Conservation (phyloP, 2,113 vertebrate species). For the Protomyctophum bolini region DNA sequence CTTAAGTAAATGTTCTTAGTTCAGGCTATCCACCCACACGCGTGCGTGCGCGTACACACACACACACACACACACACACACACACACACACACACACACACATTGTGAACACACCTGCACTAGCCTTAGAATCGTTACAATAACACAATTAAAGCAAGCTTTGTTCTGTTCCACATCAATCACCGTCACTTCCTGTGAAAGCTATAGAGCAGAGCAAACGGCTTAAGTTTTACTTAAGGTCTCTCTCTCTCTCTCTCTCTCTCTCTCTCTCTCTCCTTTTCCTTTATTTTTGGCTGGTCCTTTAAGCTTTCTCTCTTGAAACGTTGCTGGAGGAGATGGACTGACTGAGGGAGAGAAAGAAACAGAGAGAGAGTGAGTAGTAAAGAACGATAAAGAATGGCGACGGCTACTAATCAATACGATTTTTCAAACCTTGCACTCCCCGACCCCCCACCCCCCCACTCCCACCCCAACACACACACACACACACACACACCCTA, state of each 20-base stretch:
- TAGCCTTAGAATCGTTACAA: not conserved
- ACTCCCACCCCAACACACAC: not conserved
- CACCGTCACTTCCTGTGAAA: constrained; percentile 32
- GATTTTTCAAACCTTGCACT: constrained; percentile 67
- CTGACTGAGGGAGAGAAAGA: constrained; percentile 47
- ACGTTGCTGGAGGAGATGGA: constrained; percentile 43
- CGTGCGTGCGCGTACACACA: too few species aligned
- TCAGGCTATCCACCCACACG: too few species aligned
- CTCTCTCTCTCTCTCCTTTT: not conserved
- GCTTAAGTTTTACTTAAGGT: constrained; percentile 38
- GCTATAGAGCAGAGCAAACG: constrained; percentile 11
- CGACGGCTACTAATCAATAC: constrained; percentile 78
- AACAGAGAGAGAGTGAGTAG: constrained; percentile 61
- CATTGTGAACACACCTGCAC: not conserved
- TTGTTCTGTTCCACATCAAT: constrained; percentile 33
- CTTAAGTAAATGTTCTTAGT: too few species aligned
- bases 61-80: not conserved
- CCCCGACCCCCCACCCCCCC: constrained; percentile 1
- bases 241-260: constrained; percentile 17
- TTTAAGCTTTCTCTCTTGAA: constrained; percentile 51
- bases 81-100: not conserved
- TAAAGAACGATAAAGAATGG: constrained; percentile 49
- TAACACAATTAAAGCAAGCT: constrained; percentile 13
- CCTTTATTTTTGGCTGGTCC: constrained; percentile 44
- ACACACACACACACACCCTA: not conserved